Percentiles rank a stretch among this genome's conserved stretches.
Conservation (phyloP, 1,140 invertebrate species). For the Caenorhabditis remanei region DNA sequence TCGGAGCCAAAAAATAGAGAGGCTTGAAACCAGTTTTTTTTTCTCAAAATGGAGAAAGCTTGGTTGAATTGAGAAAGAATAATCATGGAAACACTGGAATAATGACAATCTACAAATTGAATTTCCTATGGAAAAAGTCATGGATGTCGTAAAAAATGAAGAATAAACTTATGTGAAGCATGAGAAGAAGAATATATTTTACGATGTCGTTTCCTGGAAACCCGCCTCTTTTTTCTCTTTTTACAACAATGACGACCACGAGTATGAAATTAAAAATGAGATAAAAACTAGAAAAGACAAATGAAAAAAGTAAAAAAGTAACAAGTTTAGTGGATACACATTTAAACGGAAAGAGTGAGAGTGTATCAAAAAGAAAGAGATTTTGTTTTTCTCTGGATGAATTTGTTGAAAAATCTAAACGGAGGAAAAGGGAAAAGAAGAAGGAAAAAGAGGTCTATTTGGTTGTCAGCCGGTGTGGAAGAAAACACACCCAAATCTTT, state of each 20-base stretch:
- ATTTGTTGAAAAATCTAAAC: constrained; percentile 34
- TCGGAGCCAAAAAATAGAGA: background rate
- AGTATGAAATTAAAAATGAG: constrained; percentile 19
- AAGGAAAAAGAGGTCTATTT: background rate
- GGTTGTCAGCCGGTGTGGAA: background rate
- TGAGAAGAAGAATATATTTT: background rate
- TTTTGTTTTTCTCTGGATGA: background rate
- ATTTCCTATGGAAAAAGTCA: background rate
- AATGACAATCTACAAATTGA: background rate
- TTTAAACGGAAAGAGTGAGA: background rate
- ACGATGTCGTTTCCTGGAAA: constrained; percentile 4
- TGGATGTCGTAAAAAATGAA: background rate
- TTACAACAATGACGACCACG: background rate
- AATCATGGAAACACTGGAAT: background rate
- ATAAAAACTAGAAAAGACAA: constrained; percentile 6
- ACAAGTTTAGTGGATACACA: background rate
- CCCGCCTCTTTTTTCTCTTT: background rate
- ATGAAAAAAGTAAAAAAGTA: constrained; percentile 3
- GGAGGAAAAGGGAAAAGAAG: background rate
- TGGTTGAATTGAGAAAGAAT: background rate
- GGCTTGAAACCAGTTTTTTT: background rate
- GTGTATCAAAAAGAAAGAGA: constrained; percentile 5
- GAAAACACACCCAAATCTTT: background rate
- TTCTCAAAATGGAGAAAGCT: background rate
- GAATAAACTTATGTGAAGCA: constrained; percentile 1